Base-by-base conservation (phyloP, 2,888 invertebrate genomes). In the Chymomyza caudatula region DNA sequence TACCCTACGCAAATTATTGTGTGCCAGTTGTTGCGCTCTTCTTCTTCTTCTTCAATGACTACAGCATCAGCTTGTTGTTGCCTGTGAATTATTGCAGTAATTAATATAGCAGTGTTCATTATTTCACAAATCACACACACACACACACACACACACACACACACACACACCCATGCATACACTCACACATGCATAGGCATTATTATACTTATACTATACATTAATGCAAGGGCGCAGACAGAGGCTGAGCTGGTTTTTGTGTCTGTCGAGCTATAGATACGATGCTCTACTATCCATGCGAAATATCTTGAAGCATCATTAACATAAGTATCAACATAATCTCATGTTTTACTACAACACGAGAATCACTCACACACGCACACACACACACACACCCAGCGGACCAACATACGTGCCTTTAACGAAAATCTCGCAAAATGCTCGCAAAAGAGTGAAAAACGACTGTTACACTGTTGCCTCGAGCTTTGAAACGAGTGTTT, bases 21-120 rank as follows among this genome's bases (percentile, higher is more conserved):
- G 60, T 68, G 59, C 42, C 22, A 60, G 19, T 51, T 20, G 51
- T 13, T 11, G 29, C 29, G 8, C 4, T 11, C 5, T 6, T 51
- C 51, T 51, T 15, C 17, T 47, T 4, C 17, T 47, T 1, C 15
- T 19, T 15, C 47, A 3, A 47, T 47, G 13, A 19, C 53, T 73
- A 43, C 57, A 15, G 56, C 43, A 13, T 44, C 5, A 23, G 47
- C 11, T 8, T 42, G 64, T 71, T 70, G 71, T 60, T 71, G 69
- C 47, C 60, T 63, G 73, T 85, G 73, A 83, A 77, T 83, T 83
- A 85, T 85, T 67, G 71, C 80, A 66, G 83, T 85, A 83, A 83
- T 83, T 83, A 83, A 83, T 83, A 76, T 73, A 67, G 73, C 72
- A 70, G 71, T 80, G 83, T 80, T 78, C 83, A 83, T 83, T 85